phyloP scores from a whole-genome alignment of 2,888 invertebrate genomes.

The Drosophila subsilvestris region DNA sequence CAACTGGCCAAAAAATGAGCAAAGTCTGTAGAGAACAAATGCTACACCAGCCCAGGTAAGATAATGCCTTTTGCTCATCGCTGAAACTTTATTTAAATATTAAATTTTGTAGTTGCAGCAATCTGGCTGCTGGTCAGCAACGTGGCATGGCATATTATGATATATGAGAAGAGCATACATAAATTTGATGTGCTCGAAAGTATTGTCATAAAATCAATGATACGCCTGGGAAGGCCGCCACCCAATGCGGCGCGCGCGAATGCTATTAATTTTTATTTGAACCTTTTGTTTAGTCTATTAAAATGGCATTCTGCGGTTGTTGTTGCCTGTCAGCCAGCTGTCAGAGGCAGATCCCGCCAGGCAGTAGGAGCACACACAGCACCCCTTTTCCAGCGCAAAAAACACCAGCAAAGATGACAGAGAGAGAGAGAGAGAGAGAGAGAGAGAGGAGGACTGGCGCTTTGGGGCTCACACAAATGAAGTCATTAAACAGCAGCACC shows the following conservation, averaged over 20 bases:
- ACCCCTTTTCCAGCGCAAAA: neutral
- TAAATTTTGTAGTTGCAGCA: too few relatives aligned
- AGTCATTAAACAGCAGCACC: conserved; percentile 37
- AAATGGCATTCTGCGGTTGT: conserved; percentile 49
- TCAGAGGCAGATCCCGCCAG: conserved; percentile 16
- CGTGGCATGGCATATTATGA: too few relatives aligned
- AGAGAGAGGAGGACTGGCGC: neutral
- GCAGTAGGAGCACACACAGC: too few relatives aligned
- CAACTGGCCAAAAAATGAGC: too few relatives aligned
- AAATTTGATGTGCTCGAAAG: conserved; percentile 30
- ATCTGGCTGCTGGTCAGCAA: too few relatives aligned
- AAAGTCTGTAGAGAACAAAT: too few relatives aligned
- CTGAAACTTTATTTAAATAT: too few relatives aligned
- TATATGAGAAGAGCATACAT: neutral
- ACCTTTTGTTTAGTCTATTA: conserved; percentile 54
- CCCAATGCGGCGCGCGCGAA: conserved; percentile 13
- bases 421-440: neutral
- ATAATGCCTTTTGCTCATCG: too few relatives aligned
- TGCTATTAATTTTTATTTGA: conserved; percentile 53
- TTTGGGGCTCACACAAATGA: conserved; percentile 33
- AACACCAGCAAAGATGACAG: neutral
- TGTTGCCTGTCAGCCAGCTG: conserved; percentile 44
- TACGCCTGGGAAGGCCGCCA: neutral
- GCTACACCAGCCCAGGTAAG: too few relatives aligned
- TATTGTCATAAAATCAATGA: conserved; percentile 38